Base-by-base conservation (phyloP, 2,797 vertebrate genomes). In the Acanthiza pusilla region DNA sequence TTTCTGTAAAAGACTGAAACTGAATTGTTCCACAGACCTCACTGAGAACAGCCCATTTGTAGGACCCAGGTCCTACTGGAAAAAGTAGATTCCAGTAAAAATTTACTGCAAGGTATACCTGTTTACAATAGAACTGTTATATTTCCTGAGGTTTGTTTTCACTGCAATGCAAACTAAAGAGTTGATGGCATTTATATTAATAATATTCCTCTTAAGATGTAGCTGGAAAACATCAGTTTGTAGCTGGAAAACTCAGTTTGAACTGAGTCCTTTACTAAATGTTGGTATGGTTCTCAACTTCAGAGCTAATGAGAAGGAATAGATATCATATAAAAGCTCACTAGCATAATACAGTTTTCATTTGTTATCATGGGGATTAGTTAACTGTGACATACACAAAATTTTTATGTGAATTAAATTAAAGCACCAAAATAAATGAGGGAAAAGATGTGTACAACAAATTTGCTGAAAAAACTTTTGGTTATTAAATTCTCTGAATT, bases 391-490 rank as follows among this genome's bases (percentile, higher is more conserved):
- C 12, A 67, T 3, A 42, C 3, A 16, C 6, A 34, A 42, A 50
- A 20, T 36, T 65, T 78, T 78, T 45, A 38, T 58, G 30, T 68
- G 2, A 74, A 57, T 57, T 73, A 50, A 53, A 18, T 10, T 68
- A 70, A 79, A 57, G 3, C 6, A 53, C 23, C 11, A 7, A 55
- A n/a, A 68, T 48, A 81, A 91, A 66, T 51, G 6, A 86, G 71
- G 14, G 14, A 47, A 84, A 74, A 57, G 0, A 25, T n/a, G 5
- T 22, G 14, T 71, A 34, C 9, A 67, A 53, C 0, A 1, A 9
- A 47, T 50, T 54, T 81, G 2, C 16, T 70, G 19, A 67, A 22
- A 55, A 66, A 80, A 63, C 1, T 80, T 47, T 48, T 57, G 1
- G 7, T 76, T 75, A 38, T 51, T 62, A 61, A 76, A 57, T 65